Percentiles rank a stretch among this genome's conserved stretches.
Evolutionary conservation across 2,797 vertebrate species (phyloP).

Genomic region (Parauchenoglanis punctatus): DNA sequence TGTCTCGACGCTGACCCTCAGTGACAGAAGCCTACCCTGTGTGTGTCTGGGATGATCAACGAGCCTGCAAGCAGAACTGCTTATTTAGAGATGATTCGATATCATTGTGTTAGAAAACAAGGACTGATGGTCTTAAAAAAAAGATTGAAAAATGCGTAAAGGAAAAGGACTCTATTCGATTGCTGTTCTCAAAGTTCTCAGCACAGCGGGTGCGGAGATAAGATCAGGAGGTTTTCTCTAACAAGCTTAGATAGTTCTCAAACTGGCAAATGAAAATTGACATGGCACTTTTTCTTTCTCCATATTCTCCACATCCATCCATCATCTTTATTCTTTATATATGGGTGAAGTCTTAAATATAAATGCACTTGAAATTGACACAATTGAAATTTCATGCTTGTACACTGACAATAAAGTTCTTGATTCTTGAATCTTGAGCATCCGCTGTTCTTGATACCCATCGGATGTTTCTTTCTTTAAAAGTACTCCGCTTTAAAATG

Average conservation of each 20-base stretch:
- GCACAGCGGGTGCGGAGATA: not conserved
- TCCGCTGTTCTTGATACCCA: not conserved
- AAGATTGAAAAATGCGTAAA: slow-evolving; percentile 19
- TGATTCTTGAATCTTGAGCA: not conserved
- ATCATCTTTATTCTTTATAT: no score
- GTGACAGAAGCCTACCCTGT: slow-evolving; percentile 8
- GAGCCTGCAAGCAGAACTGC: slow-evolving; percentile 29
- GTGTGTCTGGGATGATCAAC: slow-evolving; percentile 38
- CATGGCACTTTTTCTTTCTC: not conserved
- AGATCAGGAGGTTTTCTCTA: not conserved
- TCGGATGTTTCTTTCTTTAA: not conserved
- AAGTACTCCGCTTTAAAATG: not conserved
- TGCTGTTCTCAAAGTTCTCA: not conserved
- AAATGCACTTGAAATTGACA: no score
- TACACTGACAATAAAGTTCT: no score
- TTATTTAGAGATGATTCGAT: slow-evolving; percentile 54
- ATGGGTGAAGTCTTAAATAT: no score
- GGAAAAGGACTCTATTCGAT: slow-evolving; percentile 14
- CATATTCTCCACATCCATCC: no score
- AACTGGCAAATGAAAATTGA: not conserved
- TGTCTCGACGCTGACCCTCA: slow-evolving; percentile 52
- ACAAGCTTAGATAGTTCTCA: slow-evolving; percentile 9
- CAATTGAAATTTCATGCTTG: no score
- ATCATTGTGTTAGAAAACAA: slow-evolving; percentile 45
- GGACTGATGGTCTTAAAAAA: slow-evolving; percentile 10